A percentile compares a stretch with the other conserved stretches of the same genome.
These are phyloP conservation scores for mouse (Mus musculus) DNA, from an alignment of 2,113 vertebrate genomes.

Conservation along the genomic window DNA sequence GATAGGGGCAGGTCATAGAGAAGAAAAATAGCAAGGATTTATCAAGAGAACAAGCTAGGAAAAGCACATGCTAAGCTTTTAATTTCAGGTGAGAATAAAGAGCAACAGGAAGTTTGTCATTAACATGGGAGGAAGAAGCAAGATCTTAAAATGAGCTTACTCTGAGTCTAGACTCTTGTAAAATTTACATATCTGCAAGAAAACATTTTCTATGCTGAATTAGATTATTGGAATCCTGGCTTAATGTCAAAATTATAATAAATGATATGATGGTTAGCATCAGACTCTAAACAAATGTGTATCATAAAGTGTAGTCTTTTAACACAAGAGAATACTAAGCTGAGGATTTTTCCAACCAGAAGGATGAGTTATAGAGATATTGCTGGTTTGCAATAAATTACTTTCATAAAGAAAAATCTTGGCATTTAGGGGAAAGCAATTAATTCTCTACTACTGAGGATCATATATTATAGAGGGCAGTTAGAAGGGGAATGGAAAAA, in stretches of 20 bases:
- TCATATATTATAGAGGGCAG: constrained; percentile 53
- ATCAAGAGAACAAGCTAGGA: not conserved
- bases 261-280: constrained; percentile 36
- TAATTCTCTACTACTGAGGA: constrained; percentile 57
- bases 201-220: not conserved
- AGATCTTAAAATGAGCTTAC: constrained; percentile 8
- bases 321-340: not conserved
- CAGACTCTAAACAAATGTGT: constrained; percentile 1
- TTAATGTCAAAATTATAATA: constrained; percentile 43
- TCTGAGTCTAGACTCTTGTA: not conserved
- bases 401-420: constrained; percentile 54
- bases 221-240: not conserved
- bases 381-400: constrained; percentile 53
- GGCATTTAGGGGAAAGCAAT: constrained; percentile 67
- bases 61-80: not conserved
- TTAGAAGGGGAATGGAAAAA: not conserved
- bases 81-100: not conserved
- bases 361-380: constrained; percentile 36
- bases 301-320: constrained; percentile 6
- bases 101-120: not conserved
- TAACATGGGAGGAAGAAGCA: not conserved
- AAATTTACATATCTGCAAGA: not conserved
- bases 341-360: not conserved
- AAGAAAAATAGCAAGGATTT: not conserved
- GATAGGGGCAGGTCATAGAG: not conserved